Evolutionary conservation across 92 coral and sea anemone species (phyloP).

Genomic region (Siderastrea siderea): DNA sequence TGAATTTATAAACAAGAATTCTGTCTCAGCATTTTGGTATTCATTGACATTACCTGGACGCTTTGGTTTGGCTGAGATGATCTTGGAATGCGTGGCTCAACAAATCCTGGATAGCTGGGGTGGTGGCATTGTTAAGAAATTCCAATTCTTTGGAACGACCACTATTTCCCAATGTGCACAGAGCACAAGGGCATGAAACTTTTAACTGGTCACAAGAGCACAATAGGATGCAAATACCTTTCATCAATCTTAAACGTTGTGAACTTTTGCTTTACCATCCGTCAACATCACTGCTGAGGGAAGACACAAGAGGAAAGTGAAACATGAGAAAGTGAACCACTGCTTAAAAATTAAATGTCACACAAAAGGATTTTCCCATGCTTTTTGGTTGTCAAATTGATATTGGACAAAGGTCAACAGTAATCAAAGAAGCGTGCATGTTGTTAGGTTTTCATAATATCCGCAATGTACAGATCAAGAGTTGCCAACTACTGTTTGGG

Average conservation of each 20-base stretch:
- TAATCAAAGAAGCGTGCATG: too few species aligned
- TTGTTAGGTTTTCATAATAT: too few species aligned
- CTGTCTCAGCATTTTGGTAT: background rate
- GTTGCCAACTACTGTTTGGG: background rate
- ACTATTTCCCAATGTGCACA: background rate
- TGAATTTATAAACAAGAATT: background rate
- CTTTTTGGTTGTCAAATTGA: too few species aligned
- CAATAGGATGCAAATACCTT: background rate
- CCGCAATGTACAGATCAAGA: too few species aligned
- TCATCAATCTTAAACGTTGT: background rate
- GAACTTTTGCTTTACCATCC: background rate
- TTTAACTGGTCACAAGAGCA: background rate
- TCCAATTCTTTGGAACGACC: constrained; percentile 5
- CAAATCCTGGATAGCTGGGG: background rate
- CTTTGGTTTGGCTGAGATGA: background rate
- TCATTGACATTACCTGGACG: constrained; percentile 1
- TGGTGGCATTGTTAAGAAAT: constrained; percentile 10
- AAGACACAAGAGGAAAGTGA: background rate
- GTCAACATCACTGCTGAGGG: background rate
- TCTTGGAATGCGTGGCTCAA: background rate
- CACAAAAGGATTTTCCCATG: too few species aligned
- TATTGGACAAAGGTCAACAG: too few species aligned
- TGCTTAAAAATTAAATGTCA: background rate
- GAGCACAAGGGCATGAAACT: background rate
- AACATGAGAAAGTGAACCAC: background rate